Evolutionary conservation across 2,797 vertebrate genomes (phyloP).

Genomic region (Scleropages formosus): DNA sequence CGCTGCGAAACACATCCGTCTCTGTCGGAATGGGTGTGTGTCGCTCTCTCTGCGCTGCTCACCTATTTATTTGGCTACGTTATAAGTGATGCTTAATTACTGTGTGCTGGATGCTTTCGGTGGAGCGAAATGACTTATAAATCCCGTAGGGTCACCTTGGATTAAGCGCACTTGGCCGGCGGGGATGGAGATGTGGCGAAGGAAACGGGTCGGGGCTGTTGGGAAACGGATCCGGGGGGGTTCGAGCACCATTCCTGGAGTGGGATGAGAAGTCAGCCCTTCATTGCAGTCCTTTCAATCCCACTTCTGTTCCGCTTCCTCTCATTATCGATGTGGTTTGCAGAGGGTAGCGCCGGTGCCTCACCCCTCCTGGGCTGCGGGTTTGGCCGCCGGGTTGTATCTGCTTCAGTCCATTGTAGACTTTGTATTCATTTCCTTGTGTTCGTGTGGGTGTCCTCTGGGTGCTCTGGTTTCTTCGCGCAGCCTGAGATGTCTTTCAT

Average conservation of each 20-base stretch:
- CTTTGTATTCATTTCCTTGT: too few species aligned
- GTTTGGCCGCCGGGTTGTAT: too few species aligned
- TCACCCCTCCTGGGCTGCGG: too few species aligned
- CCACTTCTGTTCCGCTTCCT: too few species aligned
- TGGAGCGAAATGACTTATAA: constrained; percentile 12
- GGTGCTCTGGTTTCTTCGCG: too few species aligned
- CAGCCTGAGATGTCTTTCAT: too few species aligned
- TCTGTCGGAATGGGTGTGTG: not conserved
- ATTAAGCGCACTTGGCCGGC: not conserved
- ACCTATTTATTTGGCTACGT: constrained; percentile 3
- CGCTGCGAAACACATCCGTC: not conserved
- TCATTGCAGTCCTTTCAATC: too few species aligned
- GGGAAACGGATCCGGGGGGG: not conserved
- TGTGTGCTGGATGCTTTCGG: not conserved
- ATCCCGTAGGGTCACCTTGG: constrained; percentile 8
- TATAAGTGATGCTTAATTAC: not conserved
- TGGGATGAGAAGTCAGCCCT: not conserved
- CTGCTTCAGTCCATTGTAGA: too few species aligned
- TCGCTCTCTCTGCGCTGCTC: too few species aligned
- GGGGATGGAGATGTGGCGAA: not conserved
- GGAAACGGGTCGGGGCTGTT: not conserved
- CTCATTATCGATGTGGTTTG: too few species aligned
- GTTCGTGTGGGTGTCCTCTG: too few species aligned
- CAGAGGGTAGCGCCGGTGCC: too few species aligned
- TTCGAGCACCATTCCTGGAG: not conserved